Evolutionary conservation across 1,140 invertebrate genomes (phyloP), one percentile per base, ranked within the genome.

Genomic region (Eriocheir sinensis): DNA sequence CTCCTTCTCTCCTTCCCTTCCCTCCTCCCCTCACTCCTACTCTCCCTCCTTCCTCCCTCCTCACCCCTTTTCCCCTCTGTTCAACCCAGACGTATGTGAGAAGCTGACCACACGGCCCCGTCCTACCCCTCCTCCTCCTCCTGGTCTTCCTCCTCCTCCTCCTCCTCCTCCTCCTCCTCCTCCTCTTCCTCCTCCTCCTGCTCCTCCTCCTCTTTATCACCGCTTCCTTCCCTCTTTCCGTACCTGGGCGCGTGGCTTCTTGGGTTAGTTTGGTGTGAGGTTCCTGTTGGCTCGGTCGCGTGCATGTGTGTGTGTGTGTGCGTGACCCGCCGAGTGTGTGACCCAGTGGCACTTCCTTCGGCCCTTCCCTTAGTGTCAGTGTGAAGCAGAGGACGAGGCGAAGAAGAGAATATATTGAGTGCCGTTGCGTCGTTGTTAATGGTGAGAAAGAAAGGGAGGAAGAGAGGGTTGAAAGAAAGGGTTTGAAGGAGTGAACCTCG

Each of bases 61-160:
- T 30, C 81, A 21, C 36, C n/a, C 85, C 38, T 4, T 88, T n/a
- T 40, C 85, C 41, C 36, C 40, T 89, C 40, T n/a, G 44, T 89
- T 40, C 32, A 36, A 41, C 86, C 86, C 44, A 89, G 86, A 89
- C n/a, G 60, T 72, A 89, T 44, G 86, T 27, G 86, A 41, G 30
- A 89, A 27, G 44, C 12, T 89, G 36, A 41, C n/a, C 40, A 41
- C 40, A 89, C 44, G 40, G 44, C 85, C 21, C 72, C 36, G 0
- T 21, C 85, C 41, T 38, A 27, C 85, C 27, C 38, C 3, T 30
- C 40, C 17, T 41, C 38, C 38, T 38, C 86, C 38, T 48, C 38
- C 86, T 38, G 36, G 12, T 40, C 60, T 8, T 72, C 44, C 44
- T 48, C 36, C 4, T 21, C 85, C 41, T 38, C 41, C 85, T 40